A percentile compares a stretch with the other conserved stretches of the same genome.
Conservation (phyloP, 2,113 vertebrate genomes). For the Sclerurus mexicanus region DNA sequence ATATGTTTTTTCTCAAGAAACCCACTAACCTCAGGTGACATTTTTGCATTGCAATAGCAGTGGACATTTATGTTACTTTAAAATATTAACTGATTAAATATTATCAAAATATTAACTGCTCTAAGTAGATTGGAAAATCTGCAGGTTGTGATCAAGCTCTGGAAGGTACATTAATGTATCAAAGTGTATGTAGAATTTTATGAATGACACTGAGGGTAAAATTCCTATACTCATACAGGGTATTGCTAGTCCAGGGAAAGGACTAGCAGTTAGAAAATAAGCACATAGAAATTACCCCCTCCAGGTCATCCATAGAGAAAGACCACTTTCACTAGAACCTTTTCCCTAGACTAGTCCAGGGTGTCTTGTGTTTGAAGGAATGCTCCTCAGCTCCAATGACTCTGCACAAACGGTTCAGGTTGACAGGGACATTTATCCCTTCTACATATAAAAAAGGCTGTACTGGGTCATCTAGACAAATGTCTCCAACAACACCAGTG, state of each 20-base stretch:
- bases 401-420: neutral
- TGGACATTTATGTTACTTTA: neutral
- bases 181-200: neutral
- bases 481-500: neutral
- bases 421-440: neutral
- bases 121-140: neutral
- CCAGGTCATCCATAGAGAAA: neutral
- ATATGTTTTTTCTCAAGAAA: neutral
- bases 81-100: neutral
- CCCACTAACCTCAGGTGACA: neutral
- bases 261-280: neutral
- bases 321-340: neutral
- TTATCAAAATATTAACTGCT: neutral
- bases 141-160: neutral
- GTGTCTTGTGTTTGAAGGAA: neutral
- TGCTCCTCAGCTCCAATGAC: neutral
- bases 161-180: neutral
- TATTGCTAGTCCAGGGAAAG: neutral
- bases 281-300: neutral
- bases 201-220: neutral
- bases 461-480: neutral
- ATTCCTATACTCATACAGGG: neutral
- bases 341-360: neutral
- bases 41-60: neutral
- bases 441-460: neutral